Evolutionary conservation across 2,888 invertebrate genomes (phyloP).

Genomic region (Lepetodrilus schrolli): DNA sequence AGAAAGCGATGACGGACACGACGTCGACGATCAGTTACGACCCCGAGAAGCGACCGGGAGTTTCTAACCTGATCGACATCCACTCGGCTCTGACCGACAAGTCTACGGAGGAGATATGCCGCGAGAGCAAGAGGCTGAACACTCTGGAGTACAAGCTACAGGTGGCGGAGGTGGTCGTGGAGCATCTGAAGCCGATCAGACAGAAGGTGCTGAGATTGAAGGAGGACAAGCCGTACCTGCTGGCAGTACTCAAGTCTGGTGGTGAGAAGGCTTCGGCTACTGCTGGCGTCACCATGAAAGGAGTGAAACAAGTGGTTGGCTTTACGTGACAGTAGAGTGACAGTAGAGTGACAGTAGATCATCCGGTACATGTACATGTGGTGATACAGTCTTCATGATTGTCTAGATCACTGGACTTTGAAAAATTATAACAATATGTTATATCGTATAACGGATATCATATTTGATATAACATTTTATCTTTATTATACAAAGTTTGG

Average conservation of each 20-base stretch:
- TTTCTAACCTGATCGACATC: conserved; percentile 90
- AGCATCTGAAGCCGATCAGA: conserved; percentile 83
- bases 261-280: conserved; percentile 80
- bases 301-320: conserved; percentile 81
- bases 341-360: too few species aligned
- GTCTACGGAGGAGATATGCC: conserved; percentile 82
- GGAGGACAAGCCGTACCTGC: conserved; percentile 80
- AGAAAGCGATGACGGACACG: conserved; percentile 93
- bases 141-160: conserved; percentile 86
- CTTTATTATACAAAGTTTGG: too few species aligned
- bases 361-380: too few species aligned
- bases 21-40: conserved; percentile 88
- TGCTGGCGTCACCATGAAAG: conserved; percentile 81
- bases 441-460: too few species aligned
- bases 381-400: too few species aligned
- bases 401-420: too few species aligned
- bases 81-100: conserved; percentile 85
- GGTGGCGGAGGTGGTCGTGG: conserved; percentile 84
- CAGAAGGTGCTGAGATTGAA: conserved; percentile 79
- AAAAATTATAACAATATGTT: too few species aligned
- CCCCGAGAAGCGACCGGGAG: conserved; percentile 86
- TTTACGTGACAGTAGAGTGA: conserved; percentile 81
- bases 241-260: conserved; percentile 81
- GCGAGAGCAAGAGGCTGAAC: conserved; percentile 80
- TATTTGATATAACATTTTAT: too few species aligned